A percentile compares a stretch with the other conserved stretches of the same genome.
Evolutionary conservation across 1,140 invertebrate species (phyloP).

Genomic region (Dufourea novaeangliae): DNA sequence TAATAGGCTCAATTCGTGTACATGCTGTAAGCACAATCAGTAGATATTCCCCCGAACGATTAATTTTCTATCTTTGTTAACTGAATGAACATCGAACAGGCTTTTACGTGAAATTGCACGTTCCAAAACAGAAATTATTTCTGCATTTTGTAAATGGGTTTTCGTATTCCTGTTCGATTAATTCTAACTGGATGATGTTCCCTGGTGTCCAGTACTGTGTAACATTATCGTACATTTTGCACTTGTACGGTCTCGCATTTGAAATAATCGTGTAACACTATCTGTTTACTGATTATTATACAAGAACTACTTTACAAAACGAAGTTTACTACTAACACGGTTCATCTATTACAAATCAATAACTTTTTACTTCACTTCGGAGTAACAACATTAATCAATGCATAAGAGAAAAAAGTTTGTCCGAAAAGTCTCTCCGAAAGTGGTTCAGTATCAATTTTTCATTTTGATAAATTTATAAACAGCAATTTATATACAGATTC

Average conservation of each 20-base stretch:
- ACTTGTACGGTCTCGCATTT: not conserved
- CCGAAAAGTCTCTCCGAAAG: too few species aligned
- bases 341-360: too few species aligned
- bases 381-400: too few species aligned
- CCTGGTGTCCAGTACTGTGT: not conserved
- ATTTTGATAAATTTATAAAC: too few species aligned
- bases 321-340: too few species aligned
- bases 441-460: too few species aligned
- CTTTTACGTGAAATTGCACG: not conserved
- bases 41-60: not conserved
- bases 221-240: conserved; percentile 24
- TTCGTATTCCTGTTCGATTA: not conserved
- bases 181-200: conserved; percentile 28
- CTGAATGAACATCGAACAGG: not conserved
- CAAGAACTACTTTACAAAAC: too few species aligned
- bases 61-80: not conserved
- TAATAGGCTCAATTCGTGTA: not conserved
- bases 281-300: too few species aligned
- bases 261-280: not conserved
- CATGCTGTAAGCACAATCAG: not conserved
- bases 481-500: not conserved
- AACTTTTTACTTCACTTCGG: too few species aligned
- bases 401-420: too few species aligned
- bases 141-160: conserved; percentile 16
- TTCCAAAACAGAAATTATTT: not conserved